phyloP scores from a whole-genome alignment of 2,888 invertebrate species.

The Coenonympha arcania region DNA sequence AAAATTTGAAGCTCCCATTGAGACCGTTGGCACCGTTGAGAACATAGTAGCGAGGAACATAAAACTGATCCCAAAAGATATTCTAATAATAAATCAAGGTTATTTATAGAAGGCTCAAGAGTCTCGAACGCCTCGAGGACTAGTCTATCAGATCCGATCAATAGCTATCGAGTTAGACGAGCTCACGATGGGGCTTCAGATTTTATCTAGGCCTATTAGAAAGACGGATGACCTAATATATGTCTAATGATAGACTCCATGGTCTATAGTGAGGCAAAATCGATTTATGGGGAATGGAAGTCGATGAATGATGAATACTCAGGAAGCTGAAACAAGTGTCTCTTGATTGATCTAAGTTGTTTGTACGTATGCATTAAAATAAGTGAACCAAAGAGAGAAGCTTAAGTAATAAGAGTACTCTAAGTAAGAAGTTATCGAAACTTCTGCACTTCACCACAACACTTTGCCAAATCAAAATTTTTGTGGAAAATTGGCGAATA shows the following conservation, averaged over 20 bases:
- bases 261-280: constrained; percentile 15
- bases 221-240: constrained; percentile 26
- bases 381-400: not conserved
- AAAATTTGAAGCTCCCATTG: not conserved
- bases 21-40: not conserved
- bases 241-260: constrained; percentile 21
- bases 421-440: too few relatives aligned
- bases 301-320: constrained; percentile 11
- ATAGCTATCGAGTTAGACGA: constrained; percentile 22
- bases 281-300: constrained; percentile 13
- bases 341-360: not conserved
- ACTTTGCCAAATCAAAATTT: too few relatives aligned
- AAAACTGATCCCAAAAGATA: constrained; percentile 2
- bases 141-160: constrained; percentile 23
- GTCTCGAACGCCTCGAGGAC: constrained; percentile 17
- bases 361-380: not conserved
- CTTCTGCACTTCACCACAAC: too few relatives aligned
- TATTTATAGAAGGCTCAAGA: constrained; percentile 24
- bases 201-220: constrained; percentile 27
- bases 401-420: too few relatives aligned
- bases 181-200: constrained; percentile 25
- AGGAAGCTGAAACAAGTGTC: not conserved
- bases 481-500: too few relatives aligned
- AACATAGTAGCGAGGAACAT: constrained; percentile 1
- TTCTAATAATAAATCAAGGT: constrained; percentile 21